Conservation (phyloP, 2,797 vertebrate species). For the Tadarida brasiliensis region DNA sequence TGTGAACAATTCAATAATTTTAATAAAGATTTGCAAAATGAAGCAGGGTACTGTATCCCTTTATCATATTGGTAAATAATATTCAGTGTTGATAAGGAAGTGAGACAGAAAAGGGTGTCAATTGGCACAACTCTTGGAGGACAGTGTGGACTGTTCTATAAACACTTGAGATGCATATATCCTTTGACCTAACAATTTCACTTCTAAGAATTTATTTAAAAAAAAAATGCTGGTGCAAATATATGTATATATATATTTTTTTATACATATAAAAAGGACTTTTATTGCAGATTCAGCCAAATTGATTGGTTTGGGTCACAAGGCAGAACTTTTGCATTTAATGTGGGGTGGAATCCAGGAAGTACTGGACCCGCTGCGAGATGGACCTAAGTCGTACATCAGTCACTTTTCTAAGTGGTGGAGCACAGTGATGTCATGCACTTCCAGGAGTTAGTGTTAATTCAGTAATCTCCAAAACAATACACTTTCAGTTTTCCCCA, state of each 20-base stretch:
- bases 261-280: too few species aligned
- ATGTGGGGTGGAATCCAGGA: background rate
- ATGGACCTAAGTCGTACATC: background rate
- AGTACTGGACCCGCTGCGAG: background rate
- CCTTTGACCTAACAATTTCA: background rate
- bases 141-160: background rate
- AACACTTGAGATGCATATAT: background rate
- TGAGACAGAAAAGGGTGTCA: background rate
- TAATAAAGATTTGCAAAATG: background rate
- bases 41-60: background rate
- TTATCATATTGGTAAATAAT: background rate
- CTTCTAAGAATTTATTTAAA: slow-evolving; percentile 4
- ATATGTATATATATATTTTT: background rate
- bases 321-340: background rate
- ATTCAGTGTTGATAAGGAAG: slow-evolving; percentile 2
- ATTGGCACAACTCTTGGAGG: background rate
- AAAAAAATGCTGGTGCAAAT: background rate
- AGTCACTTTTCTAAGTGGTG: background rate
- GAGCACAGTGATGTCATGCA: background rate
- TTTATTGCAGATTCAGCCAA: background rate
- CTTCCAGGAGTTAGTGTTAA: background rate
- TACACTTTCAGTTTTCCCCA: background rate
- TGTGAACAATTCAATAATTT: background rate
- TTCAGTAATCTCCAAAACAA: background rate
- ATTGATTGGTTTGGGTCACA: background rate